A percentile compares a stretch with the other conserved stretches of the same genome.
Conservation (phyloP, 2,797 vertebrate genomes). For the Poecilia wingei region DNA sequence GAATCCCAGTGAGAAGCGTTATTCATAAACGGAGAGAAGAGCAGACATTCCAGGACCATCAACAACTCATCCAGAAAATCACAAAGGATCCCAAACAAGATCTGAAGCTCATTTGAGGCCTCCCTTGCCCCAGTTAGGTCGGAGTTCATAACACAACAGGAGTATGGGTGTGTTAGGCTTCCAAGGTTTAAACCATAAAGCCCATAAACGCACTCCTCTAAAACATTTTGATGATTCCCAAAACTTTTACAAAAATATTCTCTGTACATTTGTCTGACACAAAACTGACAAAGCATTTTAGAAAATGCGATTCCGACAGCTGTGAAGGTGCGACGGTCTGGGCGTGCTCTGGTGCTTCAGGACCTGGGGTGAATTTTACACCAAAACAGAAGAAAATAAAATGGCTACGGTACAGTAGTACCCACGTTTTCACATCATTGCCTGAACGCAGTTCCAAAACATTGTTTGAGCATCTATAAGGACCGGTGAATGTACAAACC, state of each 20-base stretch:
- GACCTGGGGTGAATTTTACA: neutral
- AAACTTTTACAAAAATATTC: neutral
- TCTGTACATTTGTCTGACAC: neutral
- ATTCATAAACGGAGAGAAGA: neutral
- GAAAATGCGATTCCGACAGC: neutral
- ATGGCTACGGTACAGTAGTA: neutral
- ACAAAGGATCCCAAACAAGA: neutral
- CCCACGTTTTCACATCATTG: conserved; percentile 4
- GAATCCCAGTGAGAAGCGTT: neutral
- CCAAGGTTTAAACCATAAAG: neutral
- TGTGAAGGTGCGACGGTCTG: neutral
- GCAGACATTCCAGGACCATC: neutral
- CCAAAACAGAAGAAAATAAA: neutral
- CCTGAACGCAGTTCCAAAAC: neutral
- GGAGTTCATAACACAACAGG: neutral
- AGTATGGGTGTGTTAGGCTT: neutral
- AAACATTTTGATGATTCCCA: neutral
- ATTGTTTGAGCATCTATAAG: conserved; percentile 30
- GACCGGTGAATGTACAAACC: conserved; percentile 31
- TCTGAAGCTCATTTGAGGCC: neutral
- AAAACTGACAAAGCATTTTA: neutral
- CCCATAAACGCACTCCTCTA: neutral
- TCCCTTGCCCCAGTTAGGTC: neutral
- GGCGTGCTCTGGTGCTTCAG: neutral
- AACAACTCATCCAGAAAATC: neutral